Base-by-base conservation (phyloP, 2,888 invertebrate species). In the Sinotaia quadrata region DNA sequence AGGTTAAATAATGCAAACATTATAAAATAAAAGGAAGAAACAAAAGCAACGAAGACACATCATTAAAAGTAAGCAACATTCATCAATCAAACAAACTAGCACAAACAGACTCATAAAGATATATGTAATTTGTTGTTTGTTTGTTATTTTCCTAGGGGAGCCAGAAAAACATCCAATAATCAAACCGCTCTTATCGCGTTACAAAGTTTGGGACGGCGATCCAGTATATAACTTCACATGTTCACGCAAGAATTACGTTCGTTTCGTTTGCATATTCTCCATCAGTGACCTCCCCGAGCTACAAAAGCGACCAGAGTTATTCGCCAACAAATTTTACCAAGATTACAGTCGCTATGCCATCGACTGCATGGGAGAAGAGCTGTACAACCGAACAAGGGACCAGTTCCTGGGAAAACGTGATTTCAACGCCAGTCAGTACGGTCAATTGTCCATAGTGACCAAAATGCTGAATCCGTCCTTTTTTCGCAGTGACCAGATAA, bases 301-400 rank as follows among this genome's bases (percentile, higher is more conserved):
- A 37, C 51, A 67, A 18, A 57, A 47, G 10, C 27, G 41, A 4
- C 52, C 51, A 10, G 33, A 82, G 52, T 65, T 85, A 31, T 81
- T 84, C 62, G 82, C 80, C 31, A 85, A 85, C 72, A 85, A 85
- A 69, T 85, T 85, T 60, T 74, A 80, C 68, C 41, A 71, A 21
- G 68, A 72, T 8, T 77, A 70, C 56, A 74, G 83, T 24, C 76
- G 78, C 36, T 58, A 80, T 8, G 78, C 74, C 1, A 73, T 75
- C 18, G 79, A 82, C 52, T 85, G 85, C 63, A 51, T 85, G 58
- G 83, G 82, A 63, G 79, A 84, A 61, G 63, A 68, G 52, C 76
- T 80, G 21, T 72, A 62, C 49, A 76, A 76, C 56, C 52, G 73
- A 31, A 66, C 70, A 5, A 68, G 61, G 4, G 61, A 68, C n/a